Conservation (phyloP, 2,888 invertebrate species). For the Drosophila meridiana region DNA sequence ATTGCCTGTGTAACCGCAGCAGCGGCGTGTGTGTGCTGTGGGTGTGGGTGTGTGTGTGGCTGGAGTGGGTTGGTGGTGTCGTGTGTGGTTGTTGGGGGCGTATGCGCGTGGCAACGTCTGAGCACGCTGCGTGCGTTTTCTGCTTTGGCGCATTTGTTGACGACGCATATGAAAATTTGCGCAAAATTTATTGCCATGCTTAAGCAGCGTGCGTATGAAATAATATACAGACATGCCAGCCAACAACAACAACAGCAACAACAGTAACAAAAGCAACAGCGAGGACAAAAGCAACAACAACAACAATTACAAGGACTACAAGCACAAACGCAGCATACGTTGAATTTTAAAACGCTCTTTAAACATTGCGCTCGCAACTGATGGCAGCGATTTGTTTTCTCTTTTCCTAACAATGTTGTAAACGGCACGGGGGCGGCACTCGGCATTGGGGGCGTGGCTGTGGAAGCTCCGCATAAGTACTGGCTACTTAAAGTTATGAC, state of each 20-base stretch:
- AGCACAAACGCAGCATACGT: slow-evolving; percentile 26
- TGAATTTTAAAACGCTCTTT: slow-evolving; percentile 79
- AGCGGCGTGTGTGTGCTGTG: slow-evolving; percentile 40
- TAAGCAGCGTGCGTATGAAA: slow-evolving; percentile 78
- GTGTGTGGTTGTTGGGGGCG: background rate
- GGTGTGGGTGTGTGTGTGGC: background rate
- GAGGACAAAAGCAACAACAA: slow-evolving; percentile 9
- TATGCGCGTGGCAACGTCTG: slow-evolving; percentile 17
- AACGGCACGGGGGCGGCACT: background rate
- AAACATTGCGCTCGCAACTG: slow-evolving; percentile 71
- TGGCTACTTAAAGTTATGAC: slow-evolving; percentile 38
- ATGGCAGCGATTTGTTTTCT: slow-evolving; percentile 74
- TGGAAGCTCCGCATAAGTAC: slow-evolving; percentile 22
- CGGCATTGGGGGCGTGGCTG: background rate
- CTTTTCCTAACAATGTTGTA: slow-evolving; percentile 45
- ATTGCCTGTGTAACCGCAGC: slow-evolving; percentile 58
- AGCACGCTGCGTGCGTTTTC: slow-evolving; percentile 42
- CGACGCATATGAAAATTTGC: slow-evolving; percentile 75
- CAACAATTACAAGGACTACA: slow-evolving; percentile 10
- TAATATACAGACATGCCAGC: slow-evolving; percentile 68
- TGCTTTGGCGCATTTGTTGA: slow-evolving; percentile 61
- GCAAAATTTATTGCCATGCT: slow-evolving; percentile 74
- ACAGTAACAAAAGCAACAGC: slow-evolving; percentile 7
- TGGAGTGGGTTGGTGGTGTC: background rate
- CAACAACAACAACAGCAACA: slow-evolving; percentile 29